Evolutionary conservation across 2,797 vertebrate species (phyloP).

Genomic region (Eurystomus glaucurus): DNA sequence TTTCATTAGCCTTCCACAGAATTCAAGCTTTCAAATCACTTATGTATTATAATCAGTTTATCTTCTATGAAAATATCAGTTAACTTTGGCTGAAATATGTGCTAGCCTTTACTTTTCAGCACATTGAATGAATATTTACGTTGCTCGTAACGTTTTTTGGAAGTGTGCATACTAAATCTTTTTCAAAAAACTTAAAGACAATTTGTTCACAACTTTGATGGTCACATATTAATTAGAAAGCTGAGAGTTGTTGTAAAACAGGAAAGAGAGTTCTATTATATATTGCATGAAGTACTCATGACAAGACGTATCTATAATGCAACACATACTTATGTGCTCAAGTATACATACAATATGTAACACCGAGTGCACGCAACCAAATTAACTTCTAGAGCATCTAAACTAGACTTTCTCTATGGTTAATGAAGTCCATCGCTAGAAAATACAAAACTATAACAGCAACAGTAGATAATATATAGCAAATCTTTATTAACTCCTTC

Average conservation of each 20-base stretch:
- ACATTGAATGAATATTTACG: background rate
- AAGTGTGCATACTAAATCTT: background rate
- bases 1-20: background rate
- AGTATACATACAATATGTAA: background rate
- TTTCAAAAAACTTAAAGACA: background rate
- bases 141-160: background rate
- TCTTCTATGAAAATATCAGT: background rate
- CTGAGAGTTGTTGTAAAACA: background rate
- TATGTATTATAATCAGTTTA: background rate
- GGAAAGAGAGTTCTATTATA: background rate
- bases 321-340: fast-evolving
- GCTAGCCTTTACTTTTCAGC: background rate
- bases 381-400: background rate
- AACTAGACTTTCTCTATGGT: background rate
- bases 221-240: background rate
- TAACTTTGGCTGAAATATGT: background rate
- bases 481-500: background rate
- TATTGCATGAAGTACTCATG: background rate
- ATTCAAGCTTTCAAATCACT: background rate
- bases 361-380: fast-evolving
- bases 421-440: background rate
- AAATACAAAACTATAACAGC: background rate
- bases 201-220: background rate
- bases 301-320: background rate
- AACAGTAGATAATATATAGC: background rate